These are phyloP conservation scores for Otus scops DNA, from an alignment of 2,797 vertebrate species.

Conservation along the genomic window DNA sequence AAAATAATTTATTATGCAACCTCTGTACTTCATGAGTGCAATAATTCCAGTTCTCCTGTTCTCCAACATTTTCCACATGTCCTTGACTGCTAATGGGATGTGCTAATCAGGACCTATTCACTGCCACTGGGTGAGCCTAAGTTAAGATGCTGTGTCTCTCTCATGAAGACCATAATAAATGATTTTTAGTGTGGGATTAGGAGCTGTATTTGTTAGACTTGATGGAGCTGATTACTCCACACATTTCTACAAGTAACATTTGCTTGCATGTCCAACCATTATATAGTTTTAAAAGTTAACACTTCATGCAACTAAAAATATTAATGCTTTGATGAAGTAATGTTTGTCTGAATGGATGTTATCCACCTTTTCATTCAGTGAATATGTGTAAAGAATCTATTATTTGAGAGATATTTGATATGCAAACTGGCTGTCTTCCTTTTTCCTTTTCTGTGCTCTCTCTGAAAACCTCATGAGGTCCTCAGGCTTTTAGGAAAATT, in stretches of 20 bases:
- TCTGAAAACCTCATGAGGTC: background rate
- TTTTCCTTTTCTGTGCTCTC: background rate
- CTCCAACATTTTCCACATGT: background rate
- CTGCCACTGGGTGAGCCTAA: background rate
- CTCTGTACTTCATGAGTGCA: background rate
- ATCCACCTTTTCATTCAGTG: background rate
- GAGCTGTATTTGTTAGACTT: background rate
- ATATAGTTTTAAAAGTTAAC: background rate
- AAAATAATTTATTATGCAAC: background rate
- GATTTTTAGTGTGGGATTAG: background rate
- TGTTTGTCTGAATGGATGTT: background rate
- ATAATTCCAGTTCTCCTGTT: background rate
- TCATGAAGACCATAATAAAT: background rate
- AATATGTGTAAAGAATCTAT: background rate
- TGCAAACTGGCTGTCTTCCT: background rate
- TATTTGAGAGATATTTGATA: background rate
- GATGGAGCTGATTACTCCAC: background rate
- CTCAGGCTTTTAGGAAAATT: background rate
- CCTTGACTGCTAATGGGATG: background rate
- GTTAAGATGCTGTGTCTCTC: background rate
- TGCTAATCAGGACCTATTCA: background rate
- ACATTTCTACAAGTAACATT: background rate
- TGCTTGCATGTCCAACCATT: background rate
- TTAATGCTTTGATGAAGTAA: background rate
- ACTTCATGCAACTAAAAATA: background rate